Percentiles rank a stretch among this genome's conserved stretches.
phyloP scores from a whole-genome alignment of 2,888 invertebrate species.

The Volucella zonaria region DNA sequence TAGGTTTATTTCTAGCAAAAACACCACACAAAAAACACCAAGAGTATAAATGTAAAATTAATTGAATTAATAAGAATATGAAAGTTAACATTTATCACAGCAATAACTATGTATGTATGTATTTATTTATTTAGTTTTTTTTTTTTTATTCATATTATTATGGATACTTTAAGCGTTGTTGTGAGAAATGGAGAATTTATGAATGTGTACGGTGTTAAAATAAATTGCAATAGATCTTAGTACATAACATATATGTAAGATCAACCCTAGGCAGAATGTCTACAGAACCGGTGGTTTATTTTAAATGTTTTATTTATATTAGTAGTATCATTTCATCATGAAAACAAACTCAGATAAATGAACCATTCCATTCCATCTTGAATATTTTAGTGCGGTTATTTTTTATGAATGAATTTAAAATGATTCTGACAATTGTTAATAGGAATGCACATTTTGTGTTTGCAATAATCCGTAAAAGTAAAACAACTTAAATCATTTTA shows the following conservation, averaged over 20 bases:
- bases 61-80: constrained; percentile 31
- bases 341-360: too few relatives aligned
- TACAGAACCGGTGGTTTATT: not conserved
- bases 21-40: constrained; percentile 1
- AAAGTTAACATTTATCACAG: constrained; percentile 59
- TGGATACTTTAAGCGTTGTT: constrained; percentile 14
- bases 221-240: not conserved
- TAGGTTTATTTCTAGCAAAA: too few relatives aligned
- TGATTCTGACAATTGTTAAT: too few relatives aligned
- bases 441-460: too few relatives aligned
- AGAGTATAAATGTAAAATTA: constrained; percentile 29
- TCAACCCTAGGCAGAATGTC: not conserved
- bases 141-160: not conserved
- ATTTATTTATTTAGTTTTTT: constrained; percentile 5
- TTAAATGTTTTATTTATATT: not conserved
- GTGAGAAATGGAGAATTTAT: not conserved
- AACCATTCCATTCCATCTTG: too few relatives aligned
- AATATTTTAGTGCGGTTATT: too few relatives aligned
- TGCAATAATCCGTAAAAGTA: too few relatives aligned
- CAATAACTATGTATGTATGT: constrained; percentile 42
- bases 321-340: not conserved
- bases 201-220: not conserved
- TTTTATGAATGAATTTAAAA: too few relatives aligned
- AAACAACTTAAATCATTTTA: too few relatives aligned
- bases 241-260: not conserved